These are phyloP conservation scores for Onychomys arenicola DNA, from an alignment of 2,797 vertebrate genomes.

Conservation along the genomic window DNA sequence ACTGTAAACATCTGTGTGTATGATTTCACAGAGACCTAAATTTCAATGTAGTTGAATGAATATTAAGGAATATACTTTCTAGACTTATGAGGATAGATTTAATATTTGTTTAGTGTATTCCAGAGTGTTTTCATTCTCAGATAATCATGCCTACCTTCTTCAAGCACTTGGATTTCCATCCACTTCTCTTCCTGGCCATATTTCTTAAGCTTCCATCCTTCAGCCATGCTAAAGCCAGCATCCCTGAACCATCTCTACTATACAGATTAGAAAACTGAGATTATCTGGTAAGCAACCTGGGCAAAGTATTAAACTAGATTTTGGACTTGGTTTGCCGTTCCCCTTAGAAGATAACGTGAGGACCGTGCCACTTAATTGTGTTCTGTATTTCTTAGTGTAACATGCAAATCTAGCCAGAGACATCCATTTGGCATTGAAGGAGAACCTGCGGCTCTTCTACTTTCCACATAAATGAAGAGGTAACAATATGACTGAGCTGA, in stretches of 20 bases:
- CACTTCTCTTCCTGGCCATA: neutral
- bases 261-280: neutral
- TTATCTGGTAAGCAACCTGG: neutral
- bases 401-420: neutral
- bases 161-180: neutral
- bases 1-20: neutral
- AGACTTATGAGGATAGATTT: neutral
- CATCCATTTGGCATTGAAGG: neutral
- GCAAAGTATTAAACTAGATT: neutral
- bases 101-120: neutral
- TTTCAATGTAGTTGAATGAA: neutral
- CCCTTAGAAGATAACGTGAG: neutral
- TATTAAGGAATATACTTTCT: neutral
- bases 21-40: neutral
- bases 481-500: neutral
- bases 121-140: neutral
- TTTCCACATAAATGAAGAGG: neutral
- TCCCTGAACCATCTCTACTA: neutral
- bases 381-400: neutral
- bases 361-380: neutral
- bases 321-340: neutral
- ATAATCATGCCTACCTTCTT: neutral
- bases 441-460: neutral
- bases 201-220: neutral
- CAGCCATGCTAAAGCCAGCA: neutral